Percentiles rank a stretch among this genome's conserved stretches.
phyloP scores from a whole-genome alignment of 2,888 invertebrate genomes.

The Galeruca laticollis region DNA sequence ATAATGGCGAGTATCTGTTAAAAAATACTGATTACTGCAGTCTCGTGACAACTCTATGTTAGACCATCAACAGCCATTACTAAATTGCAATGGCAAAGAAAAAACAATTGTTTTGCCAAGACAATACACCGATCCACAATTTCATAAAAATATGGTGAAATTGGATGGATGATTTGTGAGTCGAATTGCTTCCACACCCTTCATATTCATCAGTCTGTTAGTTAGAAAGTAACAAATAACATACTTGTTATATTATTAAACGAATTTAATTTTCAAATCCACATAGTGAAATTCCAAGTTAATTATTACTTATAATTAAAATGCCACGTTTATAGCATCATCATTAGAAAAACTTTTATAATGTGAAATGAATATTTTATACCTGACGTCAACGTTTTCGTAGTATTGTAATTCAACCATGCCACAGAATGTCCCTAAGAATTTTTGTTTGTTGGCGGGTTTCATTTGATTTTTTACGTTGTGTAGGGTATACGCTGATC shows the following conservation, averaged over 20 bases:
- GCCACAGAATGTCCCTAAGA: neutral
- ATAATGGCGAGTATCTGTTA: too few species aligned
- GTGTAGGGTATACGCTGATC: neutral
- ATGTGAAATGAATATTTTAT: conserved; percentile 3
- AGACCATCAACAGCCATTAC: too few species aligned
- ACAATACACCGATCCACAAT: too few species aligned
- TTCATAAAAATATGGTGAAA: too few species aligned
- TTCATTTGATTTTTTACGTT: neutral
- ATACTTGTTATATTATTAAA: neutral
- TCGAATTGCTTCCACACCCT: too few species aligned
- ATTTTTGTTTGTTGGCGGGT: neutral
- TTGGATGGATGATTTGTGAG: too few species aligned
- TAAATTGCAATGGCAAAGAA: too few species aligned
- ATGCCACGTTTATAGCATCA: neutral
- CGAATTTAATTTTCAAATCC: neutral
- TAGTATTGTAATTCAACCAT: conserved; percentile 4
- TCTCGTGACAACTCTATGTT: too few species aligned
- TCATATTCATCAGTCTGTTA: too few species aligned
- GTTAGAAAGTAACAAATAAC: too few species aligned
- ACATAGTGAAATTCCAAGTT: neutral
- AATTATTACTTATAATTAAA: neutral
- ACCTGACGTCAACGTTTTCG: neutral
- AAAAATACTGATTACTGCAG: too few species aligned
- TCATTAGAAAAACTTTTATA: neutral
- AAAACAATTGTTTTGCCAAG: too few species aligned